Base-by-base conservation (phyloP, 2,888 invertebrate genomes). In the Tetrapedia diversipes region DNA sequence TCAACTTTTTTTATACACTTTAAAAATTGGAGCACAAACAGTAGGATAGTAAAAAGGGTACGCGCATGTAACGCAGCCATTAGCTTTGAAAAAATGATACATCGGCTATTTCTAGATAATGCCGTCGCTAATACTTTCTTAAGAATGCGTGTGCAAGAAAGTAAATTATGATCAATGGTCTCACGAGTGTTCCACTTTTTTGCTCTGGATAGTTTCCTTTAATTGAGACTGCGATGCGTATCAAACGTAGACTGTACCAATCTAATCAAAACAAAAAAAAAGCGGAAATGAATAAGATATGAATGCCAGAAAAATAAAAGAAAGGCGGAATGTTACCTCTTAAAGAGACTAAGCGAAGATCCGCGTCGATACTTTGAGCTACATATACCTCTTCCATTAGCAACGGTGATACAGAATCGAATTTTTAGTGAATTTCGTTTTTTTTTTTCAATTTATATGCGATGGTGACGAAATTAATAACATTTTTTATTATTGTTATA, bases 221-320 rank as follows among this genome's bases (percentile, higher is more conserved):
- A 71, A 67, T 68, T 47, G 77, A 90, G 89, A 91, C 91, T 91
- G 89, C 90, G 89, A 90, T 89, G 90, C 89, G 89, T 89, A 91
- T 91, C 91, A 91, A 91, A 91, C 89, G 88, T 91, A 91, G 91
- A 91, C 91, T 91, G 91, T 91, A 91, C 87, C 89, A 91, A 91
- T 91, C 91, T 91, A 91, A 91, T 91, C 91, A 91, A 91, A 91
- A 91, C 77, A 82, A 82, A 82, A 75, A 74, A 74, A 65, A 47
- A 66, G 39, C 34, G 63, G 70, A 70, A 68, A 70, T 29, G 61
- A 71, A 71, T 70, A 60, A 71, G 56, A 71, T 63, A 39, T 60
- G 53, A 67, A 67, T 47, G 47, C 89, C 89, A 89, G 71, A 71
- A 80, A 71, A 72, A 66, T 67, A 77, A 77, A 66, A 70, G 54